Conservation (phyloP, 2,113 vertebrate genomes). For the Ophthalmolycus amberensis region DNA sequence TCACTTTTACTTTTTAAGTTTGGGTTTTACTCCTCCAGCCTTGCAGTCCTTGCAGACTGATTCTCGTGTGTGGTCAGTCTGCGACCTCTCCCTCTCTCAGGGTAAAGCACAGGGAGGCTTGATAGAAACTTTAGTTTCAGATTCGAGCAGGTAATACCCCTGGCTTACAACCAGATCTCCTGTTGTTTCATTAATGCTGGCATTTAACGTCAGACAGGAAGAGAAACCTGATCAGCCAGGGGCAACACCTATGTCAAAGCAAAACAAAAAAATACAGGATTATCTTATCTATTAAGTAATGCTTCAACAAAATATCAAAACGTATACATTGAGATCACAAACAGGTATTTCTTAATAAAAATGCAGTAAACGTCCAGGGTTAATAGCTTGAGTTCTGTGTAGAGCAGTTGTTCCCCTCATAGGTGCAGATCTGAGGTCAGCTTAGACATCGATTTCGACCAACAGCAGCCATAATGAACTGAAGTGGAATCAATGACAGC, state of each 20-base stretch:
- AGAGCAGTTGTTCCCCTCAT: conserved; percentile 49
- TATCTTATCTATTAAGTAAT: conserved; percentile 63
- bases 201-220: conserved; percentile 14
- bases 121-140: conserved; percentile 56
- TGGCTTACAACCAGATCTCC: conserved; percentile 33
- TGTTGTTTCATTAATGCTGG: conserved; percentile 37
- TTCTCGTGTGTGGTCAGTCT: conserved; percentile 30
- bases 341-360: conserved; percentile 73
- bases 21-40: conserved; percentile 36
- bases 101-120: conserved; percentile 66
- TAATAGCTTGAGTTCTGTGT: conserved; percentile 70
- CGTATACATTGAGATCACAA: conserved; percentile 71
- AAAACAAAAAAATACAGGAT: conserved; percentile 61
- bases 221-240: conserved; percentile 46
- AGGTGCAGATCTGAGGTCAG: conserved; percentile 68
- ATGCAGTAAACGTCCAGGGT: conserved; percentile 72
- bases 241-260: conserved; percentile 49
- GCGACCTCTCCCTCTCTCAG: conserved; percentile 46
- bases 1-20: conserved; percentile 21
- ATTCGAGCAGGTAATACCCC: conserved; percentile 40
- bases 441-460: conserved; percentile 38
- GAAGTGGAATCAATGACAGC: conserved; percentile 45
- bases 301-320: conserved; percentile 75
- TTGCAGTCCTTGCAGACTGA: conserved; percentile 31
- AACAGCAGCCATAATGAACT: conserved; percentile 16